Percentiles rank a stretch among this genome's conserved stretches.
These are phyloP conservation scores for Aphaenogaster rudis DNA, from an alignment of 1,140 invertebrate genomes.

Conservation along the genomic window DNA sequence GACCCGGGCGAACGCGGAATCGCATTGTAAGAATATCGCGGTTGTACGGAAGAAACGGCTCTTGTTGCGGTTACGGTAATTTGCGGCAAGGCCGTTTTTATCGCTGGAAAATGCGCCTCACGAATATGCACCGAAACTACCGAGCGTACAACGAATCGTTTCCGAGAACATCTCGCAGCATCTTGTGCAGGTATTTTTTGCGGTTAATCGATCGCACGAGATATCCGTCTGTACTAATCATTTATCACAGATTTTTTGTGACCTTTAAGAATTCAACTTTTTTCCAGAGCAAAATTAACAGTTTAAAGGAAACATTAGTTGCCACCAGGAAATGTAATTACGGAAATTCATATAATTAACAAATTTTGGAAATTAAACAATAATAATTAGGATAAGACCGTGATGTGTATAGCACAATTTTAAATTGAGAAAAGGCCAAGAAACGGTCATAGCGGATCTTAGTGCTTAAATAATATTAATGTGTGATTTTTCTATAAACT, in stretches of 20 bases:
- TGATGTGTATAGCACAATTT: too few relatives aligned
- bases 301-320: background rate
- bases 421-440: too few relatives aligned
- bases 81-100: conserved; percentile 67
- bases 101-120: conserved; percentile 47
- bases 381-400: too few relatives aligned
- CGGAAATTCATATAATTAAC: background rate
- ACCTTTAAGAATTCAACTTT: background rate
- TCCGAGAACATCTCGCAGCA: conserved; percentile 33
- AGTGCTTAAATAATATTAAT: too few relatives aligned
- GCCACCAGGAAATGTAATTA: background rate
- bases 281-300: background rate
- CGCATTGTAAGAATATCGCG: conserved; percentile 49
- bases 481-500: too few relatives aligned
- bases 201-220: conserved; percentile 17
- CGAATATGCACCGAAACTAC: conserved; percentile 49
- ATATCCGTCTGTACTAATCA: background rate
- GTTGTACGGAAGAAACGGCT: conserved; percentile 33
- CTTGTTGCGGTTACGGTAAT: conserved; percentile 62
- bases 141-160: conserved; percentile 10
- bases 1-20: conserved; percentile 32
- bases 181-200: background rate
- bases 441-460: too few relatives aligned
- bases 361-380: background rate
- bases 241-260: background rate